A percentile compares a stretch with the other conserved stretches of the same genome.
Conservation (phyloP, 2,113 vertebrate species). For the Pangasianodon hypophthalmus region DNA sequence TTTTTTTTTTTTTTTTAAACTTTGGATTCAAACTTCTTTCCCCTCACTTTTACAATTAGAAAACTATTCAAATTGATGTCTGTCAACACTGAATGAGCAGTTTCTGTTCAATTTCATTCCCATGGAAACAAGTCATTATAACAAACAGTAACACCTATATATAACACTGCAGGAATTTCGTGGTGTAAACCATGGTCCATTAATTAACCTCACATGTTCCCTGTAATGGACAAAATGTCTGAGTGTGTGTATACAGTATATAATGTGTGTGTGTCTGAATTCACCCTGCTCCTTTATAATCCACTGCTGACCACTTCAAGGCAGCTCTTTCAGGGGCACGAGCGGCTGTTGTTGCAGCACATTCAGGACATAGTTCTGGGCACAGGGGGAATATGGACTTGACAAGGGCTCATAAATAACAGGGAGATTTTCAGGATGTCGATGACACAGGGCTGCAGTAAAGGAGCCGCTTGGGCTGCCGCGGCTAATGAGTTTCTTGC, state of each 20-base stretch:
- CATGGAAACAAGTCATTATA: slow-evolving; percentile 4
- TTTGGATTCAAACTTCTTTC: slow-evolving; percentile 30
- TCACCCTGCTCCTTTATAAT: slow-evolving; percentile 65
- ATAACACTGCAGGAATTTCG: slow-evolving; percentile 46
- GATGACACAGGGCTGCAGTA: slow-evolving; percentile 65
- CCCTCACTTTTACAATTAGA: slow-evolving; percentile 41
- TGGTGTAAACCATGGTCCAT: slow-evolving; percentile 66
- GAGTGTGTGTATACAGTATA: neutral
- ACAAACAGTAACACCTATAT: slow-evolving; percentile 4
- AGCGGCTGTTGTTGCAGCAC: slow-evolving; percentile 68
- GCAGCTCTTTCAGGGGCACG: slow-evolving; percentile 59
- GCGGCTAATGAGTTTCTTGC: slow-evolving; percentile 59
- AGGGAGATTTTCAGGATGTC: slow-evolving; percentile 66
- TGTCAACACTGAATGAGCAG: slow-evolving; percentile 43
- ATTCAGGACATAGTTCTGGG: slow-evolving; percentile 71
- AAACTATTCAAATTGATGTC: slow-evolving; percentile 51
- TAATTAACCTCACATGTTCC: slow-evolving; percentile 68
- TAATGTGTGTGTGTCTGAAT: slow-evolving; percentile 46
- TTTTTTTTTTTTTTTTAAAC: neutral
- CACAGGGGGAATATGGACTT: slow-evolving; percentile 67
- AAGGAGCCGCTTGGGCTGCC: slow-evolving; percentile 59
- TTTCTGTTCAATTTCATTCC: slow-evolving; percentile 50
- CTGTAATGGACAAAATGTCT: slow-evolving; percentile 47
- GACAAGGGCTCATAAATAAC: slow-evolving; percentile 76
- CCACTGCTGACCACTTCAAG: slow-evolving; percentile 60